Evolutionary conservation across 1,140 invertebrate species (phyloP), one percentile per base, ranked within the genome.

Genomic region (Brachionus rotundiformis): DNA sequence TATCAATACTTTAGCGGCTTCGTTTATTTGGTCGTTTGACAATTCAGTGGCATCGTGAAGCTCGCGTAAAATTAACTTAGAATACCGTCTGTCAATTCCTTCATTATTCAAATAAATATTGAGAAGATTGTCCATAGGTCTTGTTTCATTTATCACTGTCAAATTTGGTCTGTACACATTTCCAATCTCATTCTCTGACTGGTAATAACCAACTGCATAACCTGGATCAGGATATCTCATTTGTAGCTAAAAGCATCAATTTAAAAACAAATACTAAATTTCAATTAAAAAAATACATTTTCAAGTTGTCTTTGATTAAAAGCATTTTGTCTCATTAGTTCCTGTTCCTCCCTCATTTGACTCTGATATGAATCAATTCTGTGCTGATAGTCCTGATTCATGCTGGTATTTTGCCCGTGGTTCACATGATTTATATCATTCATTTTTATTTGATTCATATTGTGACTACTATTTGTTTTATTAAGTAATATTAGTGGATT

Each of bases 101-200:
- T 79, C 76, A 54, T 63, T 54, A 59, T 79, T 79, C n/a, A 79
- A 79, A 79, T 79, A 79, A 7, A 59, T 36, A 25, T 63, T 79
- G 4, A 79, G 33, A 25, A 79, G 54, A 59, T 59, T 79, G 13
- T 79, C 76, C 23, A 79, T 49, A 16, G 76, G 76, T 59, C 19
- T 73, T 7, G 5, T 36, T 23, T 73, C 36, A 19, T 68, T 68
- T 16, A 68, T 36, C 8, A 33, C 31, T 36, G 29, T 13, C 8
- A 19, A 8, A 36, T 36, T 33, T 68, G 29, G 27, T 16, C 13
- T 39, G 33, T 39, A 36, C 10, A 68, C 31, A 33, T 36, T n/a
- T 68, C 7, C 6, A 7, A 68, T 36, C 29, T 68, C 63, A 10
- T 68, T 68, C 19, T 33, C 63, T 19, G 47, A 54, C 16, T 54